phyloP scores from a whole-genome alignment of 1,140 invertebrate genomes.

The Drosophila parvula region DNA sequence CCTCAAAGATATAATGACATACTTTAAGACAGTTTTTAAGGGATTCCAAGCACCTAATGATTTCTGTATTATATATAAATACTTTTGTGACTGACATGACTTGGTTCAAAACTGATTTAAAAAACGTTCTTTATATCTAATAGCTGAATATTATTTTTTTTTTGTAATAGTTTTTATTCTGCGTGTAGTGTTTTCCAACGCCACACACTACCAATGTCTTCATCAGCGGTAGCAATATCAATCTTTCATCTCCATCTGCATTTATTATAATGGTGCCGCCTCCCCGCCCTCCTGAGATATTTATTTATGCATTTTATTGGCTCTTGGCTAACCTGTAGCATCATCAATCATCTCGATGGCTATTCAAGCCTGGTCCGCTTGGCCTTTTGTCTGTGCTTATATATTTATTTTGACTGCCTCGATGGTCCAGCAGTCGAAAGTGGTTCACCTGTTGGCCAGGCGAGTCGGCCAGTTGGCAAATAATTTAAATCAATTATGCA shows the following conservation, averaged over 20 bases:
- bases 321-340: conserved; percentile 49
- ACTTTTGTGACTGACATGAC: no score
- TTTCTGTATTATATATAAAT: no score
- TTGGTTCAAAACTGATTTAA: not conserved
- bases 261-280: conserved; percentile 44
- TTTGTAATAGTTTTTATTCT: not conserved
- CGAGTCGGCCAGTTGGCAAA: conserved; percentile 22
- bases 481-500: conserved; percentile 67
- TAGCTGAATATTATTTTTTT: not conserved
- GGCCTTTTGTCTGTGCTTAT: conserved; percentile 40
- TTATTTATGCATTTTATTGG: conserved; percentile 71
- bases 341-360: conserved; percentile 64
- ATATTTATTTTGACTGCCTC: conserved; percentile 28
- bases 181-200: conserved; percentile 3
- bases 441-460: conserved; percentile 28
- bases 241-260: conserved; percentile 49
- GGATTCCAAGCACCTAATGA: no score
- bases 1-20: no score
- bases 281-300: conserved; percentile 24
- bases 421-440: conserved; percentile 17
- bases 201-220: conserved; percentile 17
- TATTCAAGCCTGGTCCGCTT: conserved; percentile 18
- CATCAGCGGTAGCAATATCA: conserved; percentile 25
- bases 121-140: not conserved
- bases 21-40: no score